Conservation (phyloP, 2,797 vertebrate genomes). For the Melanotaenia boesemani region DNA sequence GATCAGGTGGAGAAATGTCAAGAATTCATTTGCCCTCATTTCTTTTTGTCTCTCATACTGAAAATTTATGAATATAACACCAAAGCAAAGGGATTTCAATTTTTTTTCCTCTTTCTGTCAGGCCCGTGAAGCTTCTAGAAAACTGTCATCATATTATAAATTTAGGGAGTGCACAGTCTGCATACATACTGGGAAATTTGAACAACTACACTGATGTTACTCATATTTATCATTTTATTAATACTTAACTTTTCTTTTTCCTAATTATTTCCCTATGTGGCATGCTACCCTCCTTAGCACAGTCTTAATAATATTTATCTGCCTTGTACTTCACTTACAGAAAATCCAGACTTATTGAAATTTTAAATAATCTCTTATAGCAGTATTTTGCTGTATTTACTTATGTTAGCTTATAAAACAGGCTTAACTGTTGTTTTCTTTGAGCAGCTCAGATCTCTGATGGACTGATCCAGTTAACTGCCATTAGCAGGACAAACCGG, state of each 20-base stretch:
- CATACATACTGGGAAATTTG: background rate
- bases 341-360: no score
- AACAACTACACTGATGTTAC: no score
- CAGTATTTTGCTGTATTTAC: background rate
- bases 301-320: no score
- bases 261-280: background rate
- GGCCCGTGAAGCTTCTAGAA: background rate
- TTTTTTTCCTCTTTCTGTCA: background rate
- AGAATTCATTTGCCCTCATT: background rate
- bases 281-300: no score
- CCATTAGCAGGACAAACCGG: slow-evolving; percentile 79
- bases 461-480: slow-evolving; percentile 83
- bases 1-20: background rate
- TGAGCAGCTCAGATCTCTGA: slow-evolving; percentile 84
- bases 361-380: no score
- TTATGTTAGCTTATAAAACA: background rate
- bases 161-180: background rate
- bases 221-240: no score
- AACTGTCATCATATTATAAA: background rate
- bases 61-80: background rate
- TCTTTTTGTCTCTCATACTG: no score
- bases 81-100: background rate
- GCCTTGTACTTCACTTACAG: no score
- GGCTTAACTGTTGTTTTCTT: slow-evolving; percentile 13
- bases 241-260: no score